Base-by-base conservation (phyloP, 1,140 invertebrate genomes). In the Drosophila dunni region DNA sequence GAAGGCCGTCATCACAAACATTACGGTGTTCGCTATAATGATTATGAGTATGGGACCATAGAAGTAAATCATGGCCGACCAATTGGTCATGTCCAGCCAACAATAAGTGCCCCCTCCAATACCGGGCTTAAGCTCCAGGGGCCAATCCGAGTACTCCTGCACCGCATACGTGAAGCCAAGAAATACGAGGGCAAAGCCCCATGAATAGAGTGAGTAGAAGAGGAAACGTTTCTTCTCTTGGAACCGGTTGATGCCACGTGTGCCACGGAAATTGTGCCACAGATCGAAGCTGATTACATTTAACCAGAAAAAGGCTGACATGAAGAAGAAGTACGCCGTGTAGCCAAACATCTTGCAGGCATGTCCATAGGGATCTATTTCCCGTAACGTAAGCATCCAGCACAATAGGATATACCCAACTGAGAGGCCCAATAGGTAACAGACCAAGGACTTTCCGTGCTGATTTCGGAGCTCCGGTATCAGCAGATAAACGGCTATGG, bases 241-340 rank as follows among this genome's bases (percentile, higher is more conserved):
- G 58, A 89, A 92, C 0, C 93, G 88, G 61, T 93, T 93, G 54
- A 93, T 93, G 20, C 92, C 92, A 9, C 93, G 93, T 5, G 93
- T 93, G 10, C 93, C 94, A 93, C 95, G 95, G 92, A 96, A 95
- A 61, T 96, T 96, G 83, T 95, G 94, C 94, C 95, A 96, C 62
- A 96, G 94, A 82, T 97, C 96, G 77, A 96, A 95, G 73, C 96
- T 95, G 93, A 97, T 96, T 10, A 96, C 94, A 75, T 95, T 96
- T 76, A 97, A 94, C 96, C 96, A 97, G 65, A 95, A 95, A 91
- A 97, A 97, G 70, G 95, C 95, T 0, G 95, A 93, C 81, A 96
- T 93, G 92, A 96, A 96, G 73, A 95, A 95, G 92, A 95, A 96
- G 91, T 97, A 96, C 20, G 96, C 93, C 50, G 94, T 93, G 57